Evolutionary conservation across 2,888 invertebrate genomes (phyloP).

Genomic region (Tachystola acroxantha): DNA sequence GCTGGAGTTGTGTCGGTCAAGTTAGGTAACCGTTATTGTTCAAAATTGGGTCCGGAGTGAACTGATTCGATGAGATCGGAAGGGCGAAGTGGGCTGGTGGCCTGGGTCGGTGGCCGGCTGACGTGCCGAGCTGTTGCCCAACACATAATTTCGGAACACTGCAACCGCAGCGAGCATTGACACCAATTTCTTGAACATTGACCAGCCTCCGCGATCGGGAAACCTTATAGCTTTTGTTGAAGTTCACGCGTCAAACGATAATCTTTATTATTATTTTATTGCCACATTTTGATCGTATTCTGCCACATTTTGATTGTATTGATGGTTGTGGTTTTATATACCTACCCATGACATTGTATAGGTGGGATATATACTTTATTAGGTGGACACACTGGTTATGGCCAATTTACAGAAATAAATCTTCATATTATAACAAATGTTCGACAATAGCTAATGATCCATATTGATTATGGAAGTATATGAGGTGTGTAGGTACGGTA

Average conservation of each 20-base stretch:
- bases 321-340: constrained; percentile 11
- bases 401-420: not conserved
- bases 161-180: constrained; percentile 76
- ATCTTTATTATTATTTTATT: constrained; percentile 16
- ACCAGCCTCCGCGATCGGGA: constrained; percentile 44
- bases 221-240: constrained; percentile 23
- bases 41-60: constrained; percentile 18
- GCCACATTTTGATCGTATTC: constrained; percentile 5
- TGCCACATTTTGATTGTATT: not conserved
- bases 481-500: too few species aligned
- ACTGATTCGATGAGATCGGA: constrained; percentile 52
- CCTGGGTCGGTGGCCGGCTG: constrained; percentile 44
- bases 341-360: too few species aligned
- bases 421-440: not conserved
- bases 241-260: constrained; percentile 15
- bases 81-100: constrained; percentile 45
- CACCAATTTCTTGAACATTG: constrained; percentile 67
- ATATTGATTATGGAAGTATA: too few species aligned
- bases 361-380: not conserved
- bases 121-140: constrained; percentile 49
- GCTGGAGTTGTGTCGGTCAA: not conserved
- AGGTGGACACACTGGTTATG: too few species aligned
- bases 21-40: not conserved
- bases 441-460: too few species aligned
- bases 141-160: constrained; percentile 72